Evolutionary conservation across 37 sponge, comb jelly and placozoan species (phyloP), one percentile per base, ranked within the genome.

Genomic region (Crambe crambe): DNA sequence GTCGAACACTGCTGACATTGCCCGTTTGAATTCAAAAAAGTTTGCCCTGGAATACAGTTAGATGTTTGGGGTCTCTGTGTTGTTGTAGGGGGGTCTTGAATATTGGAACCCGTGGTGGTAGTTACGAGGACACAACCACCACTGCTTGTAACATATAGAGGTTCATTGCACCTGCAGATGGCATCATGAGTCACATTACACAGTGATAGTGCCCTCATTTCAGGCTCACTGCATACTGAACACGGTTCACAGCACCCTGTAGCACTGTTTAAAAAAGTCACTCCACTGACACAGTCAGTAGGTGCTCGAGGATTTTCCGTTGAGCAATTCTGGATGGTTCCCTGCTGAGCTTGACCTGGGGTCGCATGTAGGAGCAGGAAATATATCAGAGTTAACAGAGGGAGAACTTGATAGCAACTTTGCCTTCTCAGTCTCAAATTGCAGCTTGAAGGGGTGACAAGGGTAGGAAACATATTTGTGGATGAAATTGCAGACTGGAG

Each of bases 51-150:
- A n/a, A n/a, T n/a, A n/a, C n/a, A n/a, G n/a, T n/a, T n/a, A n/a
- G n/a, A n/a, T n/a, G n/a, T n/a, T n/a, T n/a, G n/a, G n/a, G n/a
- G n/a, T 37, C 31, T 17, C 37, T 26, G 51, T n/a, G 57, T 62
- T n/a, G n/a, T n/a, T n/a, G n/a, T n/a, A n/a, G n/a, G n/a, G n/a
- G n/a, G n/a, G 20, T 27, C 43, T 35, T 17, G 43, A 17, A 42
- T 30, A 23, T 64, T 63, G n/a, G 37, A 22, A n/a, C 39, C 62
- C 21, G 51, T 72, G 12, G 0, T 30, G 1, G 22, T 0, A 74
- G 75, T 74, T 27, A 73, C 35, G 3, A 83, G 43, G 25, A 23
- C 21, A 43, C 83, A 83, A 25, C 37, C 1, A 23, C 47, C 68
- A 9, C 15, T 23, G 21, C 20, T 37, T 8, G 27, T 15, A 42